phyloP scores from a whole-genome alignment of 2,888 invertebrate genomes.

The Amphipyra tragopoginis region DNA sequence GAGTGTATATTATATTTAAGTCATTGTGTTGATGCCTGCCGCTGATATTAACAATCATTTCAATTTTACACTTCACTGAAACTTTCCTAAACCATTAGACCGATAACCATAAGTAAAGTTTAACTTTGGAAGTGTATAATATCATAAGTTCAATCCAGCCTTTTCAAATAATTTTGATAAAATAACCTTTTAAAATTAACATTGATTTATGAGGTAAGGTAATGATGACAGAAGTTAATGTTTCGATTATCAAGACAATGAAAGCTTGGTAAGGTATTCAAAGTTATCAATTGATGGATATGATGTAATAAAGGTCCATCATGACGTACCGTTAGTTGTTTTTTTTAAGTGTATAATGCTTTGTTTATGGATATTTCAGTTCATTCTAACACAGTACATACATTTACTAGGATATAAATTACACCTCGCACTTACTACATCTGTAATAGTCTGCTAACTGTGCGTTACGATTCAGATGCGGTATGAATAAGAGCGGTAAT shows the following conservation, averaged over 20 bases:
- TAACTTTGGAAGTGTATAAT: background rate
- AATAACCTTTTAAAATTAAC: constrained; percentile 1
- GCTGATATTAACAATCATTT: no score
- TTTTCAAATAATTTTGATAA: constrained; percentile 28
- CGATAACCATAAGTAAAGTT: background rate
- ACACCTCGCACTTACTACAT: constrained; percentile 9
- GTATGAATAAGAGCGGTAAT: constrained; percentile 34
- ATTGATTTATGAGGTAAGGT: constrained; percentile 8
- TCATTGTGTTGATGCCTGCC: no score
- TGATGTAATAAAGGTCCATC: background rate
- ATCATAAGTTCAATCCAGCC: background rate
- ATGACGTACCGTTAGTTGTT: no score
- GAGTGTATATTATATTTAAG: no score
- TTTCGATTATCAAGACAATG: constrained; percentile 16
- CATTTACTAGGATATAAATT: constrained; percentile 8
- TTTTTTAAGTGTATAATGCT: background rate
- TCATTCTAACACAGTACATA: background rate
- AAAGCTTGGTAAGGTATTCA: constrained; percentile 5
- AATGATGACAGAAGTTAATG: constrained; percentile 1
- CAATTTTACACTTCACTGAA: no score
- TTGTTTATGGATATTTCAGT: constrained; percentile 12
- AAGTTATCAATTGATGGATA: background rate
- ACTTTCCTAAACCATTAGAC: background rate
- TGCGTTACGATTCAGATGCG: constrained; percentile 15
- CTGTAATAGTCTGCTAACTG: constrained; percentile 21